Evolutionary conservation across 2,888 invertebrate genomes (phyloP).

Genomic region (Acronicta leporina): DNA sequence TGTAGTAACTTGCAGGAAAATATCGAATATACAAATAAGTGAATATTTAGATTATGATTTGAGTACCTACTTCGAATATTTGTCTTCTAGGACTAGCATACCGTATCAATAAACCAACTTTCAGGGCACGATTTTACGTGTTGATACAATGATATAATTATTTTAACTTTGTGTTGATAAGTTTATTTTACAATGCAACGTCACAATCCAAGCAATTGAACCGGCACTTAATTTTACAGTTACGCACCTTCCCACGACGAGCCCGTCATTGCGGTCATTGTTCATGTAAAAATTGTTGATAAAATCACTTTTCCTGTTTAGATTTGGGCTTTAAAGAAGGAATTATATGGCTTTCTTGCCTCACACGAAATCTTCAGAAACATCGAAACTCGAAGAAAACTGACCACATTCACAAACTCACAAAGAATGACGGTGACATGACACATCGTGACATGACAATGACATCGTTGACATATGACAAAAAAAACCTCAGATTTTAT

Average conservation of each 20-base stretch:
- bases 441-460: too few species aligned
- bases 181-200: slow-evolving; percentile 54
- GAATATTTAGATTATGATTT: too few species aligned
- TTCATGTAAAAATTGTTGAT: slow-evolving; percentile 17
- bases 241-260: slow-evolving; percentile 78
- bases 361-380: slow-evolving; percentile 23
- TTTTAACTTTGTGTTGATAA: too few species aligned
- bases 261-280: slow-evolving; percentile 68
- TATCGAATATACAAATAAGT: too few species aligned
- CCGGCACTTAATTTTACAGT: slow-evolving; percentile 29
- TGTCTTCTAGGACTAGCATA: neutral
- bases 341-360: slow-evolving; percentile 1
- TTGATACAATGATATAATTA: too few species aligned
- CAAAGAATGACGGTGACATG: too few species aligned
- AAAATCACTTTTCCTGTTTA: slow-evolving; percentile 13
- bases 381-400: too few species aligned
- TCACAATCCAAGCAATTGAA: slow-evolving; percentile 29
- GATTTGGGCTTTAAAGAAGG: slow-evolving; percentile 13
- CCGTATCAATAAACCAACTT: neutral
- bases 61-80: neutral
- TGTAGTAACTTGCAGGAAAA: neutral
- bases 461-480: too few species aligned
- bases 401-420: too few species aligned
- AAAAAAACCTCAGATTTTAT: too few species aligned
- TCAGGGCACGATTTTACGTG: slow-evolving; percentile 8